Conservation (phyloP, 2,797 vertebrate genomes). For the Argyrosomus regius region DNA sequence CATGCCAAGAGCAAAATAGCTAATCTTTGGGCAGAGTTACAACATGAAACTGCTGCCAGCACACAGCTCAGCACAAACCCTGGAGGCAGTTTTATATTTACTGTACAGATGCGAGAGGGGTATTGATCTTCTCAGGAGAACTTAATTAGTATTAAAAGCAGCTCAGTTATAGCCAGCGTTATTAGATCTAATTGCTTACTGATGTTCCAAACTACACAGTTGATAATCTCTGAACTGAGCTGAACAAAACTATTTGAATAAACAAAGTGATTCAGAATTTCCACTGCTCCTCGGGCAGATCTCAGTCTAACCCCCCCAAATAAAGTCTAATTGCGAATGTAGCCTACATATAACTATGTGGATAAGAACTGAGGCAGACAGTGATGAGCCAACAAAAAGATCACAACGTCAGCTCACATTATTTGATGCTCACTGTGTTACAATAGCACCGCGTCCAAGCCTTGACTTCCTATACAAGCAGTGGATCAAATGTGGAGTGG, state of each 20-base stretch:
- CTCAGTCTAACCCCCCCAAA: neutral
- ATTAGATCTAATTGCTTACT: constrained; percentile 4
- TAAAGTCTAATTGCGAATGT: neutral
- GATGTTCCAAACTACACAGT: neutral
- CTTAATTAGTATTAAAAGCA: neutral
- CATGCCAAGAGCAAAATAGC: neutral
- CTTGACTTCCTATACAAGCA: constrained; percentile 60
- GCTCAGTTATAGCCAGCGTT: neutral
- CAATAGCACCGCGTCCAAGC: constrained; percentile 47
- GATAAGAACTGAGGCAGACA: constrained; percentile 26
- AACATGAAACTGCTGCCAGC: too few species aligned
- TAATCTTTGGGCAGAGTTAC: neutral
- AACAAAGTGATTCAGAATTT: neutral
- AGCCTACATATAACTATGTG: neutral
- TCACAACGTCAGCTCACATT: constrained; percentile 54
- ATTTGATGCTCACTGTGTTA: constrained; percentile 52
- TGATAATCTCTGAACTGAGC: constrained; percentile 2
- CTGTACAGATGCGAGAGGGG: neutral
- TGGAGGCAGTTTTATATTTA: neutral
- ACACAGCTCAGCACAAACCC: neutral
- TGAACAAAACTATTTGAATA: neutral
- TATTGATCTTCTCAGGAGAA: neutral
- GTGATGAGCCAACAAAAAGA: constrained; percentile 50
- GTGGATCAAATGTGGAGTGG: constrained; percentile 53
- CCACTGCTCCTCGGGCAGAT: neutral